Base-by-base conservation (phyloP, 2,888 invertebrate genomes). In the Thereva unica region DNA sequence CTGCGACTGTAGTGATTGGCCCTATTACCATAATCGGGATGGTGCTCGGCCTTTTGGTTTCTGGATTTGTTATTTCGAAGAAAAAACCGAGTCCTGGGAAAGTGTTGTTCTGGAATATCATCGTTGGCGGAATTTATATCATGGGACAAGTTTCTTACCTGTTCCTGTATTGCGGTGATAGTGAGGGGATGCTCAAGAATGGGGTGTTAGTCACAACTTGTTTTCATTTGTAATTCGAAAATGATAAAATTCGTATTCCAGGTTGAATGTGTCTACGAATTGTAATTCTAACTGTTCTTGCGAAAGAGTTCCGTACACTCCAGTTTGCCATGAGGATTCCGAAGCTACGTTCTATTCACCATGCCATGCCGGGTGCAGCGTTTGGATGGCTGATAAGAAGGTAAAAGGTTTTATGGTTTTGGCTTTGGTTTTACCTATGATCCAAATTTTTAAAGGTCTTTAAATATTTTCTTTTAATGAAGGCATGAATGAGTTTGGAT, bases 291-390 rank as follows among this genome's bases (percentile, higher is more conserved):
- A 83, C 56, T 89, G 89, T 75, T 82, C 82, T 41, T 89, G 89
- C 75, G 82, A 82, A 3, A 78, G 80, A 23, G 80, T 85, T 5
- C 84, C 84, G 69, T 89, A 87, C 76, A 83, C 85, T 4, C 89
- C 89, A 0, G 85, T 89, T 0, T 89, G 89, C 72, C 84, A 85
- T 70, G 81, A 82, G 47, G 77, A 83, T 9, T 82, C 82, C 0
- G 81, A 78, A 61, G 83, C 83, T 9, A 87, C 88, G 1, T 90
- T 83, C 74, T 90, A 87, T 77, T 89, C 89, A 0, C 86, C 90
- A 0, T 91, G 91, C 72, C 89, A 89, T 75, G 90, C 90, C 0
- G 90, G 90, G 0, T 91, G 90, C 71, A 81, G 74, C 5, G 77
- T 74, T 23, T 80, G 77, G 76, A 71, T 77, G 59, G 44, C 75